Evolutionary conservation across 2,888 invertebrate genomes (phyloP).

Genomic region (Sicus ferrugineus): DNA sequence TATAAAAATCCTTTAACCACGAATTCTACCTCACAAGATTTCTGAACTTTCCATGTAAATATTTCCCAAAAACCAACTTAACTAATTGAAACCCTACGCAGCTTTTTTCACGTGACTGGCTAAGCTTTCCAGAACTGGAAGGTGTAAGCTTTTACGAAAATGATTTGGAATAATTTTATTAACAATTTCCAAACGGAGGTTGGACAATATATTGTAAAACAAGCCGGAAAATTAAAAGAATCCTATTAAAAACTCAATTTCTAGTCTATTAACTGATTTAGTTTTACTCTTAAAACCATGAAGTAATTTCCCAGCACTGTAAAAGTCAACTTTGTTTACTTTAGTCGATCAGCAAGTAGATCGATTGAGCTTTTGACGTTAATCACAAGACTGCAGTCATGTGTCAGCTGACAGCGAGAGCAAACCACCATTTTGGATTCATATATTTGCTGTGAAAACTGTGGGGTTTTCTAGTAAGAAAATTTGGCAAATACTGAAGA

Average conservation of each 20-base stretch:
- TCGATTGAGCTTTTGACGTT: constrained; percentile 55
- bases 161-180: no score
- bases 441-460: background rate
- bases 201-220: background rate
- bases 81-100: background rate
- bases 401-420: constrained; percentile 52
- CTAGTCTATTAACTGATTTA: no score
- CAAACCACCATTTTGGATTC: constrained; percentile 35
- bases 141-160: constrained; percentile 6
- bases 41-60: no score
- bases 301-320: background rate
- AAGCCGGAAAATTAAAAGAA: background rate
- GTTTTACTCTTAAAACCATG: no score
- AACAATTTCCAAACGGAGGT: background rate
- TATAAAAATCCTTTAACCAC: no score
- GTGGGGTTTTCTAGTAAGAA: background rate
- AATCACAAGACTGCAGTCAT: constrained; percentile 56
- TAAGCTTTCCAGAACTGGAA: constrained; percentile 20
- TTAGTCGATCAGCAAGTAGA: background rate
- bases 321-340: background rate
- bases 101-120: constrained; percentile 35
- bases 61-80: no score
- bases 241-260: background rate
- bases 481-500: background rate
- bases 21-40: no score